Conservation (phyloP, 2,888 invertebrate species). For the Prostheceraeus crozeri region DNA sequence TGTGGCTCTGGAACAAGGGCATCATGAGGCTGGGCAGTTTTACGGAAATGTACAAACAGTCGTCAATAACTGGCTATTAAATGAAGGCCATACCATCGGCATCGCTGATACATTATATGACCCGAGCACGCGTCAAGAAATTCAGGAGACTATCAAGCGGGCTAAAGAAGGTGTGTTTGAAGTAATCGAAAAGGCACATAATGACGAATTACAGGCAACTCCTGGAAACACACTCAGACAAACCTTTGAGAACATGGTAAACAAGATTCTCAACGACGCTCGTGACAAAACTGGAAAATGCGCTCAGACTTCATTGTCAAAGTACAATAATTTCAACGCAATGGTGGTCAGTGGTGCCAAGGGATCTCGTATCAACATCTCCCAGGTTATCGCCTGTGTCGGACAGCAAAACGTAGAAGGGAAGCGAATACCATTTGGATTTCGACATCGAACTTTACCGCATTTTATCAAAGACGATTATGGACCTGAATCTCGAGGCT, state of each 20-base stretch:
- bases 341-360: constrained; percentile 99
- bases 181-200: constrained; percentile 97
- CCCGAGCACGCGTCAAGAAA: constrained; percentile 93
- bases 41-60: constrained; percentile 99
- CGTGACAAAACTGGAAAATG: constrained; percentile 99
- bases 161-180: constrained; percentile 98
- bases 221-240: constrained; percentile 97
- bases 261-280: constrained; percentile 96
- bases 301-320: constrained; percentile 95
- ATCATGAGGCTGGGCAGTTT: constrained; percentile 80
- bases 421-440: constrained; percentile 98
- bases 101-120: constrained; percentile 99
- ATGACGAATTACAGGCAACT: constrained; percentile 94
- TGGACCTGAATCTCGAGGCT: constrained; percentile 97
- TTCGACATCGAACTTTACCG: constrained; percentile 91
- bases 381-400: constrained; percentile 98
- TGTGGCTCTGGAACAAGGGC: constrained; percentile 90
- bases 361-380: constrained; percentile 98
- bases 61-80: constrained; percentile 90
- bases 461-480: constrained; percentile 99
- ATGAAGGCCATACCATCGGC: constrained; percentile 86
- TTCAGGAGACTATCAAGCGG: constrained; percentile 92
- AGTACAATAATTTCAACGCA: constrained; percentile 97
- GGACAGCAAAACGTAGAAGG: constrained; percentile 99
- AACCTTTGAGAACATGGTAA: constrained; percentile 97